Conservation (phyloP, 2,888 invertebrate genomes). For the Lochmaea capreae region DNA sequence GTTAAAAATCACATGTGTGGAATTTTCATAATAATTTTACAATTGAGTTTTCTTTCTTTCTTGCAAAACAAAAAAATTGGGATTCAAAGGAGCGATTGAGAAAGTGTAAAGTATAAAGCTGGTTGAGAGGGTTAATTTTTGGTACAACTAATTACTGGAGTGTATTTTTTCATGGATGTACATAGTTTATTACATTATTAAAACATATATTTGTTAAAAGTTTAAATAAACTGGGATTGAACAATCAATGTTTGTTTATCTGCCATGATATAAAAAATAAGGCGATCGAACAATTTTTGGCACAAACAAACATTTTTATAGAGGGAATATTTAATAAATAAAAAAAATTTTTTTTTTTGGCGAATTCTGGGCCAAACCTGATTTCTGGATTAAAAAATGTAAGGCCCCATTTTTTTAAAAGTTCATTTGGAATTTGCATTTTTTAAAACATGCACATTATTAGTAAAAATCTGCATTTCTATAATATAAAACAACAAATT, state of each 20-base stretch:
- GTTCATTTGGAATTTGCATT: constrained; percentile 10
- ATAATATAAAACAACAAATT: background rate
- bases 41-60: no score
- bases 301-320: no score
- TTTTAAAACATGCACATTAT: background rate
- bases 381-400: constrained; percentile 28
- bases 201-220: background rate
- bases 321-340: constrained; percentile 1
- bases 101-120: no score
- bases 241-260: background rate
- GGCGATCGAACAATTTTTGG: no score
- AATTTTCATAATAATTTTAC: no score
- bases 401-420: constrained; percentile 26
- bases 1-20: no score
- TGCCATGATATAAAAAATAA: no score
- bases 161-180: background rate
- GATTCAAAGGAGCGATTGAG: no score
- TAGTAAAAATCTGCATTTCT: background rate
- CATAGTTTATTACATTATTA: background rate
- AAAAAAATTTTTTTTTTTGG: background rate
- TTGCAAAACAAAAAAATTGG: no score
- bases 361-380: constrained; percentile 34
- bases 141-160: background rate
- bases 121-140: no score
- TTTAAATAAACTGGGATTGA: background rate